These are phyloP conservation scores for Epizoanthus scotinus DNA, from an alignment of 92 coral and sea anemone genomes.

Conservation along the genomic window DNA sequence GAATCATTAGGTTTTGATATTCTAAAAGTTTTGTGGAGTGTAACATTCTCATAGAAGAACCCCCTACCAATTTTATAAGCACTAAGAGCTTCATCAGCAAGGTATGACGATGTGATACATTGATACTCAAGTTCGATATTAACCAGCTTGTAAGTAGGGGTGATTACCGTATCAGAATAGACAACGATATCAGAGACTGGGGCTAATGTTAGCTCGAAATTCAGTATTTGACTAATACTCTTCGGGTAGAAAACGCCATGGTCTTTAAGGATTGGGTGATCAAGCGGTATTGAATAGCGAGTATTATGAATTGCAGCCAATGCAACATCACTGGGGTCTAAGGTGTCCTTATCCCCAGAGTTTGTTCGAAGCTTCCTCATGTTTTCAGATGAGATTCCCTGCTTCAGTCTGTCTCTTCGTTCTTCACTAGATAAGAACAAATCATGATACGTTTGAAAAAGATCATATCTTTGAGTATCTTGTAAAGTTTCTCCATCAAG, in stretches of 20 bases:
- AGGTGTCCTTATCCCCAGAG: background rate
- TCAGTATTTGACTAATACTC: slow-evolving; percentile 41
- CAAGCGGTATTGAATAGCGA: slow-evolving; percentile 35
- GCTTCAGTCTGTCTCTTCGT: slow-evolving; percentile 30
- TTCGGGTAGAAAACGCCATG: slow-evolving; percentile 57
- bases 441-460: slow-evolving; percentile 44
- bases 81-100: slow-evolving; percentile 38
- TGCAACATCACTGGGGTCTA: background rate
- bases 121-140: slow-evolving; percentile 54
- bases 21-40: no score
- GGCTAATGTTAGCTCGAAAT: slow-evolving; percentile 48
- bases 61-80: slow-evolving; percentile 19
- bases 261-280: slow-evolving; percentile 42
- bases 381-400: slow-evolving; percentile 4
- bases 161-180: background rate
- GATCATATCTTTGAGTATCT: slow-evolving; percentile 45
- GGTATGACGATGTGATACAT: slow-evolving; percentile 38
- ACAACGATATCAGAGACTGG: slow-evolving; percentile 41
- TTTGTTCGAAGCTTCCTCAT: slow-evolving; percentile 41
- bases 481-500: background rate
- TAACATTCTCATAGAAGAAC: no score
- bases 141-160: slow-evolving; percentile 39
- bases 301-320: slow-evolving; percentile 37
- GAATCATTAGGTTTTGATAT: no score
- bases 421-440: slow-evolving; percentile 9